Evolutionary conservation across 2,888 invertebrate species (phyloP).

Genomic region (Drosophila infuscata): DNA sequence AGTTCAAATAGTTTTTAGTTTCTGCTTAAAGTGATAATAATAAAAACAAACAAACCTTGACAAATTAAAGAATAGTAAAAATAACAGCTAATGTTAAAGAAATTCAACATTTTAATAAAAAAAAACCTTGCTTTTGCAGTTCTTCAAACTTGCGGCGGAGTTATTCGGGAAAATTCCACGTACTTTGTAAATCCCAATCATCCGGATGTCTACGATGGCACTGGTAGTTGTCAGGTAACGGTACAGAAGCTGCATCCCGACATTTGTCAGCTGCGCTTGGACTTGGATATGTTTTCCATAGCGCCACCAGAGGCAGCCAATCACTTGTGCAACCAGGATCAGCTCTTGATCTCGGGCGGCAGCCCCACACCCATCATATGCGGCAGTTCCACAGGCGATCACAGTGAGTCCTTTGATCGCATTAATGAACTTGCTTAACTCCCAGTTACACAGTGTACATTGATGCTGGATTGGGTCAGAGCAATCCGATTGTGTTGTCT

Average conservation of each 20-base stretch:
- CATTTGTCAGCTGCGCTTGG: conserved; percentile 93
- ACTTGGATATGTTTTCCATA: conserved; percentile 91
- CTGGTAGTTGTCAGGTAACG: conserved; percentile 94
- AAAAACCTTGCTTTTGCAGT: conserved; percentile 86
- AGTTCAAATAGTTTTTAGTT: neutral
- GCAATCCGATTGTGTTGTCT: conserved; percentile 92
- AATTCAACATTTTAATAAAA: neutral
- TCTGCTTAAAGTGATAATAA: neutral
- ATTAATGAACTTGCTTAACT: neutral
- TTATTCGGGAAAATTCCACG: conserved; percentile 92
- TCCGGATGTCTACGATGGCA: conserved; percentile 90
- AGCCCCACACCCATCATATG: conserved; percentile 93
- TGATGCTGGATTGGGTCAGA: conserved; percentile 89
- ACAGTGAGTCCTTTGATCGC: conserved; percentile 86
- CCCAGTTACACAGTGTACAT: conserved; percentile 90
- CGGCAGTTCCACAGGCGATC: conserved; percentile 92
- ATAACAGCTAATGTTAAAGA: neutral
- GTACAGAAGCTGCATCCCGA: conserved; percentile 91
- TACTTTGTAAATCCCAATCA: conserved; percentile 94
- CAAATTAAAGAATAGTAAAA: neutral
- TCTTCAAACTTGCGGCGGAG: conserved; percentile 91
- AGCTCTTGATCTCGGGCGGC: conserved; percentile 93
- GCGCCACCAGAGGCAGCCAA: conserved; percentile 91
- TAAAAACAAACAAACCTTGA: neutral
- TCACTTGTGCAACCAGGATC: conserved; percentile 93